Percentiles rank a stretch among this genome's conserved stretches.
phyloP scores from a whole-genome alignment of 2,797 vertebrate genomes.

The Enteromius paludinosus region DNA sequence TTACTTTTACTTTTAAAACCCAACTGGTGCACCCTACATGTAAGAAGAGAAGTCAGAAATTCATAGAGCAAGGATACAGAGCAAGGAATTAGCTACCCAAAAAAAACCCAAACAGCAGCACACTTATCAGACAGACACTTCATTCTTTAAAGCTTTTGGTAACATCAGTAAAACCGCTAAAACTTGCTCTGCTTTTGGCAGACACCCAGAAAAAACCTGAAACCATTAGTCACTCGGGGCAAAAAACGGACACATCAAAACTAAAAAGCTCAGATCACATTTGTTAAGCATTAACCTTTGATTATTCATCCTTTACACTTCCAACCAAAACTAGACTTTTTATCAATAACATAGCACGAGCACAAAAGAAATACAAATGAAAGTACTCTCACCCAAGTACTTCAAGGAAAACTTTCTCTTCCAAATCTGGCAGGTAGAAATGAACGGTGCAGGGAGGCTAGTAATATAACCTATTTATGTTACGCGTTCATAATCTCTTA shows the following conservation, averaged over 20 bases:
- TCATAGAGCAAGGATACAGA: background rate
- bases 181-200: constrained; percentile 33
- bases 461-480: constrained; percentile 51
- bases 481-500: constrained; percentile 51
- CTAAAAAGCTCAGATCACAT: background rate
- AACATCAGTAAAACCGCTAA: constrained; percentile 22
- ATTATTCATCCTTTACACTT: constrained; percentile 3
- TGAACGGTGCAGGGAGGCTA: constrained; percentile 36
- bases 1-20: background rate
- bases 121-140: constrained; percentile 18
- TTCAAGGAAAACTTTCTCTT: constrained; percentile 36
- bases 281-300: constrained; percentile 8
- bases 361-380: constrained; percentile 10
- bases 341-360: background rate
- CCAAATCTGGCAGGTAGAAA: constrained; percentile 36
- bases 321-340: background rate
- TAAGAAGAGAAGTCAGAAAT: background rate
- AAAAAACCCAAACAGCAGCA: background rate
- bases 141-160: constrained; percentile 13
- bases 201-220: constrained; percentile 8
- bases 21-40: background rate
- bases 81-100: background rate
- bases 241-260: constrained; percentile 32
- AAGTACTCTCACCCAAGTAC: constrained; percentile 50
- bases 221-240: constrained; percentile 19